A percentile compares a stretch with the other conserved stretches of the same genome.
phyloP scores from a whole-genome alignment of 1,140 invertebrate genomes.

The Nymphalis io region DNA sequence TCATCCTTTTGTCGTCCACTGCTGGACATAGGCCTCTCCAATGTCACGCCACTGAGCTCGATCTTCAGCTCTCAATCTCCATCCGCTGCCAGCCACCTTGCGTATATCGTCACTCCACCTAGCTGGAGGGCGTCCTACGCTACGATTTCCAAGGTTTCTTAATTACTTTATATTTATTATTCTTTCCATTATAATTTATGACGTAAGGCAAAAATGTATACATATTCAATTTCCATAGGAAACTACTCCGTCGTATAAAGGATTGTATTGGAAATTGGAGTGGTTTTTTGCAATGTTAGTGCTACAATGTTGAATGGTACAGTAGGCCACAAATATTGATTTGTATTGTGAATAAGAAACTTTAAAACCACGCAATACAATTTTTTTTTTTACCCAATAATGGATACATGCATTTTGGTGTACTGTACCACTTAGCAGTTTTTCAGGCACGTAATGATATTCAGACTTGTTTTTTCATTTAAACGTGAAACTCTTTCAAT shows the following conservation, averaged over 20 bases:
- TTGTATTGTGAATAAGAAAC: neutral
- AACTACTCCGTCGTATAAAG: neutral
- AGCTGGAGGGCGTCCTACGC: too few relatives aligned
- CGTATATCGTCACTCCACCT: too few relatives aligned
- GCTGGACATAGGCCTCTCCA: too few relatives aligned
- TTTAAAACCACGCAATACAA: neutral
- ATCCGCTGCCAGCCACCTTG: too few relatives aligned
- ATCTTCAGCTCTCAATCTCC: too few relatives aligned
- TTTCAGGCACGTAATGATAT: neutral
- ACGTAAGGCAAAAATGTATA: neutral
- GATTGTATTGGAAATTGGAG: slow-evolving; percentile 7
- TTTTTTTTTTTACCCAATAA: neutral
- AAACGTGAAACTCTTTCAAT: neutral
- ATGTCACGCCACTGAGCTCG: too few relatives aligned
- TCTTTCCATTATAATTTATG: too few relatives aligned
- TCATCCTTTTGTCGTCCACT: too few relatives aligned
- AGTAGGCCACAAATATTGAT: neutral
- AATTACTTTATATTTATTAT: too few relatives aligned
- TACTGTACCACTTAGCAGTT: neutral
- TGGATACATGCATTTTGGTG: neutral
- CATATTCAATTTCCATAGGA: slow-evolving; percentile 12
- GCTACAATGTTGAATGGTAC: neutral
- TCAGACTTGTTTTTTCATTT: neutral
- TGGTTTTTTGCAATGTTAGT: neutral
- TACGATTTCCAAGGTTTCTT: too few relatives aligned